Evolutionary conservation across 2,113 vertebrate species (phyloP), one percentile per base, ranked within the genome.

Genomic region (Brachirus orientalis): DNA sequence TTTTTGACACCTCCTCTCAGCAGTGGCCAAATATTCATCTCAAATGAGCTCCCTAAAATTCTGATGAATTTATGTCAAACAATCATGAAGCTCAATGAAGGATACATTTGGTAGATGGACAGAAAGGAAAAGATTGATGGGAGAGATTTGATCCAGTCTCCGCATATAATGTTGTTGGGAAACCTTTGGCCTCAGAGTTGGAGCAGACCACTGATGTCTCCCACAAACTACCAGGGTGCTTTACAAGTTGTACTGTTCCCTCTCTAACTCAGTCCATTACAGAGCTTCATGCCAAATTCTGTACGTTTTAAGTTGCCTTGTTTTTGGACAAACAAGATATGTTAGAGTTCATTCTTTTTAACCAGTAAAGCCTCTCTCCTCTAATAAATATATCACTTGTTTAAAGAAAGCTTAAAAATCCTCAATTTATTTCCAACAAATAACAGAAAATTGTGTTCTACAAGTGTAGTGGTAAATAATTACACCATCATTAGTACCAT

Each of bases 161-260:
- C 41, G 37, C 58, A 37, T 64, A 28, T 44, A 55, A 50, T 12
- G 50, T 33, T 86, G 76, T 54, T 52, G 38, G 86, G 70, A 80
- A 85, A 73, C 37, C 60, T 45, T 81, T 69, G 74, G 79, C 69
- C n/a, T 18, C 44, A 14, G 75, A 78, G 58, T 79, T 67, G 45
- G 57, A 61, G 33, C 69, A 55, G 59, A 84, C 75, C 79, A 50
- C 82, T 35, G 51, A 78, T 63, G 53, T 63, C 54, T 79, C 72
- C 81, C 83, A 82, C 82, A 80, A 84, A 84, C 82, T 54, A 71
- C 82, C 54, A 57, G 53, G 63, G 65, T 72, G 71, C 77, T 85
- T 85, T 75, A 85, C 70, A 68, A 68, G 76, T 74, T 37, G 63
- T 75, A 60, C 75, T 16, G 8, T 80, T 84, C 63, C 62, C 68